Evolutionary conservation across 2,113 vertebrate species (phyloP).

Genomic region (Bombycilla garrulus): DNA sequence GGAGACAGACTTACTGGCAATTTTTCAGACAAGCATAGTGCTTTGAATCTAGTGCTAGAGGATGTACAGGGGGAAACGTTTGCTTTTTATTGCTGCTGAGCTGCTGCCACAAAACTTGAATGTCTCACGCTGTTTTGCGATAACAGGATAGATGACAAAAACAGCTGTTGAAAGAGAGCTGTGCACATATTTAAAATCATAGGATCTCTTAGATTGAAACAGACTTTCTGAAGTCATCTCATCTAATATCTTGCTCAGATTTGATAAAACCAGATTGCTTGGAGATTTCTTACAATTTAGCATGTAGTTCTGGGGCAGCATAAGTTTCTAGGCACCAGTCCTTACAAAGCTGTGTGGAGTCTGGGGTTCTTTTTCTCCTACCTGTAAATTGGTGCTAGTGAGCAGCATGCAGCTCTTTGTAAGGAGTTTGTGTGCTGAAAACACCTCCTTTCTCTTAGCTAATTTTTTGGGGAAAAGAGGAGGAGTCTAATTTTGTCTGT

Average conservation of each 20-base stretch:
- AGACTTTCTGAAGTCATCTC: background rate
- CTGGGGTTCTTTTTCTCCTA: background rate
- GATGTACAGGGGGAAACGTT: background rate
- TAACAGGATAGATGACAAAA: background rate
- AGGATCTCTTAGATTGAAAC: background rate
- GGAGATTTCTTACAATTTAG: background rate
- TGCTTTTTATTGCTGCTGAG: background rate
- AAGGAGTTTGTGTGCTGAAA: background rate
- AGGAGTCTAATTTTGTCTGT: background rate
- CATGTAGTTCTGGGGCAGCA: background rate
- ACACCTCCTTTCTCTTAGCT: background rate
- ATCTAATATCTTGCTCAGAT: background rate
- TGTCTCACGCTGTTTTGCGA: rapidly evolving
- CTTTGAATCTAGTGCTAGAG: background rate
- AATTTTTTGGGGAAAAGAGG: background rate
- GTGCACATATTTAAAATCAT: background rate
- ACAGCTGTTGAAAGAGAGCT: background rate
- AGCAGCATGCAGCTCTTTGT: background rate
- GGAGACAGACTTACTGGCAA: background rate
- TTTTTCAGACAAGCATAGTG: background rate
- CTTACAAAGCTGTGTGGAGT: background rate
- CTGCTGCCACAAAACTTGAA: background rate
- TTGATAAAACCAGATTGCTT: background rate
- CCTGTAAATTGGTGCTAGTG: background rate
- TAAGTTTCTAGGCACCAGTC: background rate